Evolutionary conservation across 2,888 invertebrate genomes (phyloP).

Genomic region (Polydrusus tereticollis): DNA sequence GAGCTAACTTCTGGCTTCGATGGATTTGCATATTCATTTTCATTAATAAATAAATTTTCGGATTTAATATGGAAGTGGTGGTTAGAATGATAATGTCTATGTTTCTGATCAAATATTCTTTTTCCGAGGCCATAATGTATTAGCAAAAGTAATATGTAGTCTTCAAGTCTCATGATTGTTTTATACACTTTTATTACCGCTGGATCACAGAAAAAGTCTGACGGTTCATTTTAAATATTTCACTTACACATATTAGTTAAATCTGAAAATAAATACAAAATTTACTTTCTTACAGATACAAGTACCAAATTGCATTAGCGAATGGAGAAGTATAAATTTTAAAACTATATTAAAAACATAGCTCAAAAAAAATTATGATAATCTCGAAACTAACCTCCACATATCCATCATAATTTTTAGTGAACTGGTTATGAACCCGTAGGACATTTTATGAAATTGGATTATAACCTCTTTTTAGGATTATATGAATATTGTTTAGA

Average conservation of each 20-base stretch:
- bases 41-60: conserved; percentile 41
- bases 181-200: neutral
- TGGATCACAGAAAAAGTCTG: neutral
- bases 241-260: neutral
- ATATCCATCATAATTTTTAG: no score
- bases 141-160: neutral
- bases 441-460: no score
- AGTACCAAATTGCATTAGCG: neutral
- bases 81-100: conserved; percentile 41
- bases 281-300: neutral
- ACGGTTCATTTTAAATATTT: neutral
- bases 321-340: neutral
- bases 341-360: no score
- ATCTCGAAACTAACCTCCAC: no score
- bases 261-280: neutral
- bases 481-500: no score
- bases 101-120: conserved; percentile 46
- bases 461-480: no score
- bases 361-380: no score
- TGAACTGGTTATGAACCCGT: no score
- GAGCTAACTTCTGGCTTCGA: neutral
- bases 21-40: conserved; percentile 12
- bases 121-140: conserved; percentile 6
- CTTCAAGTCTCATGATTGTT: neutral
- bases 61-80: conserved; percentile 40